Percentiles rank a stretch among this genome's conserved stretches.
Evolutionary conservation across 2,113 vertebrate species (phyloP).

Genomic region (Leptosomus discolor): DNA sequence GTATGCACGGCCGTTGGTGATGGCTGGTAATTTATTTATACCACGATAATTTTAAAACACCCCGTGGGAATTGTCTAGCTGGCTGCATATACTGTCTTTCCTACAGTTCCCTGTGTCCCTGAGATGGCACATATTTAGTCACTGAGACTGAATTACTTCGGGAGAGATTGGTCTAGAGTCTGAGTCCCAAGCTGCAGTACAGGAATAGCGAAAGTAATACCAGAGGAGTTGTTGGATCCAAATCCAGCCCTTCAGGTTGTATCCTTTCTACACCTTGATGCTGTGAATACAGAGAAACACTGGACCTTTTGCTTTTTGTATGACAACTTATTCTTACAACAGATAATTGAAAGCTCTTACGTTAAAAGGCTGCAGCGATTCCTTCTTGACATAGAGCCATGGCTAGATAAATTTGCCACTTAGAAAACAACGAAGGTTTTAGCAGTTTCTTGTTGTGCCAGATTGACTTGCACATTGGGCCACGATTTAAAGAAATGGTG

Average conservation of each 20-base stretch:
- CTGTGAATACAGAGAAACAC: neutral
- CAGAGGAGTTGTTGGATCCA: neutral
- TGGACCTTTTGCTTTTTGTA: neutral
- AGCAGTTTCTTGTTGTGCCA: neutral
- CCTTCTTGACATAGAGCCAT: neutral
- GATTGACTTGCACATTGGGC: neutral
- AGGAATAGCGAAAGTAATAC: neutral
- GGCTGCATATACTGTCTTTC: neutral
- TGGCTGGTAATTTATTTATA: neutral
- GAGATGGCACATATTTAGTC: neutral
- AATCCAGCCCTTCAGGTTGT: neutral
- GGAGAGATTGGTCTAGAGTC: neutral
- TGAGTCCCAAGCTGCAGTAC: fast-evolving
- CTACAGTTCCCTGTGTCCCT: neutral
- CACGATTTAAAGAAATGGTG: neutral
- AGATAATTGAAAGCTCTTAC: neutral
- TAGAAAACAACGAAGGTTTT: neutral
- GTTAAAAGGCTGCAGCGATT: neutral
- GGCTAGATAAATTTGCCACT: neutral
- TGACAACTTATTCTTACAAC: neutral
- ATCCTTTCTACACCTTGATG: neutral
- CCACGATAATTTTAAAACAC: slow-evolving; percentile 13
- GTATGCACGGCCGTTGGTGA: neutral
- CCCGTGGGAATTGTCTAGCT: slow-evolving; percentile 5
- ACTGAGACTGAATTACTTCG: neutral